Percentiles rank a stretch among this genome's conserved stretches.
Conservation (phyloP, 2,888 invertebrate species). For the Tachystola acroxantha region DNA sequence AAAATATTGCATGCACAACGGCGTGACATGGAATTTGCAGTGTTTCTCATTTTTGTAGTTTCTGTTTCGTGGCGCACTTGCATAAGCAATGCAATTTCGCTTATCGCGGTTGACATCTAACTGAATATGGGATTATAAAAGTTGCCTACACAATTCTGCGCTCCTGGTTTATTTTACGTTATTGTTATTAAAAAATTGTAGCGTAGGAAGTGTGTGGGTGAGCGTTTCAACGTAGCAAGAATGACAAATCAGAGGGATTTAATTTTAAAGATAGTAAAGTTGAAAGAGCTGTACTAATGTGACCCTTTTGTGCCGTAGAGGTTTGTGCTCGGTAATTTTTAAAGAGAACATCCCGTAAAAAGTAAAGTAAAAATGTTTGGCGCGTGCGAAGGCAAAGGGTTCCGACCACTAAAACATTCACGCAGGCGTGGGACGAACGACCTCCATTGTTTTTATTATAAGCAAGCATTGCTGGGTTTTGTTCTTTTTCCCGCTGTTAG, state of each 20-base stretch:
- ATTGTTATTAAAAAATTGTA: no score
- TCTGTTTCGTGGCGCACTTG: constrained; percentile 8
- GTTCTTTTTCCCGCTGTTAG: constrained; percentile 41
- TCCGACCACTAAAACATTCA: constrained; percentile 51
- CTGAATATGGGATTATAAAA: constrained; percentile 11
- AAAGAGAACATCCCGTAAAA: constrained; percentile 24
- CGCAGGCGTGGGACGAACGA: constrained; percentile 31
- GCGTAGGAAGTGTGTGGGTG: neutral
- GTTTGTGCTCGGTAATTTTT: constrained; percentile 25
- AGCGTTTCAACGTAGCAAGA: neutral
- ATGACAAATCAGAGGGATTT: constrained; percentile 3
- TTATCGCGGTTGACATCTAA: constrained; percentile 12
- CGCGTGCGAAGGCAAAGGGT: constrained; percentile 28
- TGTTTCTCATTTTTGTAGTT: constrained; percentile 10
- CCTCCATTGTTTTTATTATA: constrained; percentile 61
- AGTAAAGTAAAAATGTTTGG: constrained; percentile 35
- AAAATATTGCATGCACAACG: constrained; percentile 9
- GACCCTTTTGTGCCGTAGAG: constrained; percentile 5
- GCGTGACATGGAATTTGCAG: constrained; percentile 11
- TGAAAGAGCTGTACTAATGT: constrained; percentile 4
- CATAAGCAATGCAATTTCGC: constrained; percentile 14
- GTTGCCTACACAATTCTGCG: no score
- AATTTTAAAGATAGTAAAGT: constrained; percentile 3
- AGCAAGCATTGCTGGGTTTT: constrained; percentile 48
- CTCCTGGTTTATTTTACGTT: no score